These are phyloP conservation scores for Batillaria attramentaria DNA, from an alignment of 1,140 invertebrate genomes.

Conservation along the genomic window DNA sequence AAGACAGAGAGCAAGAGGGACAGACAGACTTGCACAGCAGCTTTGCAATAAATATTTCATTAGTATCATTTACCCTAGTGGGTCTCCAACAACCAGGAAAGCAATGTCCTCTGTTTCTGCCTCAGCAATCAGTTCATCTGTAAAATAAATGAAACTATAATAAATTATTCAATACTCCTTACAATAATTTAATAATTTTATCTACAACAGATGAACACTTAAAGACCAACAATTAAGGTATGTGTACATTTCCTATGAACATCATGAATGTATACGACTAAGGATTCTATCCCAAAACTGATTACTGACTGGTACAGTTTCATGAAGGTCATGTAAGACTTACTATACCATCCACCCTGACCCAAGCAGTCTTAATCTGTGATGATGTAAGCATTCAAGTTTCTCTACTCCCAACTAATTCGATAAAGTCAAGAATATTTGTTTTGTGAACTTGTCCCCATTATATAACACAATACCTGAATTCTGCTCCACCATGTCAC, in stretches of 20 bases:
- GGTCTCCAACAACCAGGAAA: constrained; percentile 91
- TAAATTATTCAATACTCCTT: not conserved
- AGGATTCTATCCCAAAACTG: too few relatives aligned
- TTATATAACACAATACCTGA: constrained; percentile 73
- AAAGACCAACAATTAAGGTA: not conserved
- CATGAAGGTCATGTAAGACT: not conserved
- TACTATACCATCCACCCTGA: not conserved
- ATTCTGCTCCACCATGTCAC: constrained; percentile 93
- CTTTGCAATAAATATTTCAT: not conserved
- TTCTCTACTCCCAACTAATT: not conserved
- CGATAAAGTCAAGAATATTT: not conserved
- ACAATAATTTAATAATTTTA: not conserved
- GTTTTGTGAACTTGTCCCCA: not conserved
- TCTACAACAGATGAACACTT: not conserved
- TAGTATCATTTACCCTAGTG: constrained; percentile 71
- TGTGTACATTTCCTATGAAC: not conserved
- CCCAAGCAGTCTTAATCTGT: not conserved
- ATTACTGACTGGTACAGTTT: too few relatives aligned
- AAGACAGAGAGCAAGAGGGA: not conserved
- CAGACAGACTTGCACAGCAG: not conserved
- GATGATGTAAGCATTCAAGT: not conserved
- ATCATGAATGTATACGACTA: not conserved
- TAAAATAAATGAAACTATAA: constrained; percentile 25
- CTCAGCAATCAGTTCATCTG: constrained; percentile 86
- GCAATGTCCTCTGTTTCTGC: constrained; percentile 85